Conservation (phyloP, 2,113 vertebrate species). For the Tiliqua scincoides region DNA sequence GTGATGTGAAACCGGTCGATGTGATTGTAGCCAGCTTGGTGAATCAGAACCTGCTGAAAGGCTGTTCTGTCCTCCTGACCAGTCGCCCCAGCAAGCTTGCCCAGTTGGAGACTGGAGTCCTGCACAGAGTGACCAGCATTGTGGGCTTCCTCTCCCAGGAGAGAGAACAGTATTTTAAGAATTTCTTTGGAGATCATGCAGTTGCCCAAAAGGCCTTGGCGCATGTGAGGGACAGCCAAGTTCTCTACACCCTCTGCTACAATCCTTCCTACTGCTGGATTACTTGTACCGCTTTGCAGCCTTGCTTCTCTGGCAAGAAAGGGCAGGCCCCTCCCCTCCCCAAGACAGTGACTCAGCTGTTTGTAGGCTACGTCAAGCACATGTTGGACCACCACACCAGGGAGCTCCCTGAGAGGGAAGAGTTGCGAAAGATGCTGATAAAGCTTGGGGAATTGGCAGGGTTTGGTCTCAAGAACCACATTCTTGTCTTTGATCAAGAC, state of each 20-base stretch:
- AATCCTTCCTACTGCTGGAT: constrained; percentile 78
- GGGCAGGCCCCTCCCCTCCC: constrained; percentile 45
- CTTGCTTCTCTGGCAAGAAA: constrained; percentile 21
- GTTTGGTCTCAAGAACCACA: constrained; percentile 17
- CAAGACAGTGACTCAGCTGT: constrained; percentile 76
- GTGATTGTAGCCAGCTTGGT: constrained; percentile 72
- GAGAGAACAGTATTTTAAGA: constrained; percentile 63
- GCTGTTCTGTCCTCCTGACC: constrained; percentile 70
- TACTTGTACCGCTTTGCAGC: constrained; percentile 39
- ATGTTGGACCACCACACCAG: constrained; percentile 58
- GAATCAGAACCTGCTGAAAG: constrained; percentile 66
- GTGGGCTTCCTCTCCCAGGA: constrained; percentile 75
- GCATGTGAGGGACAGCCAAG: constrained; percentile 70
- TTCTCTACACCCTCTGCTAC: constrained; percentile 68
- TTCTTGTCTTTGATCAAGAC: constrained; percentile 42
- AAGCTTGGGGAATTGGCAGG: background rate
- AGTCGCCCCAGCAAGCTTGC: constrained; percentile 39
- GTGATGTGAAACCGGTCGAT: constrained; percentile 38
- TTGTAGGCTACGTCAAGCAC: constrained; percentile 53
- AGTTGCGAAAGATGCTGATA: constrained; percentile 18
- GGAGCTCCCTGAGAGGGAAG: constrained; percentile 60
- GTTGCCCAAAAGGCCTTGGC: constrained; percentile 45
- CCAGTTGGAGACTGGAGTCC: constrained; percentile 26
- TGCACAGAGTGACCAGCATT: constrained; percentile 52
- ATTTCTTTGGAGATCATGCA: constrained; percentile 60